A percentile compares a stretch with the other conserved stretches of the same genome.
Evolutionary conservation across 2,888 invertebrate species (phyloP).

Genomic region (Folsomia manolachei): DNA sequence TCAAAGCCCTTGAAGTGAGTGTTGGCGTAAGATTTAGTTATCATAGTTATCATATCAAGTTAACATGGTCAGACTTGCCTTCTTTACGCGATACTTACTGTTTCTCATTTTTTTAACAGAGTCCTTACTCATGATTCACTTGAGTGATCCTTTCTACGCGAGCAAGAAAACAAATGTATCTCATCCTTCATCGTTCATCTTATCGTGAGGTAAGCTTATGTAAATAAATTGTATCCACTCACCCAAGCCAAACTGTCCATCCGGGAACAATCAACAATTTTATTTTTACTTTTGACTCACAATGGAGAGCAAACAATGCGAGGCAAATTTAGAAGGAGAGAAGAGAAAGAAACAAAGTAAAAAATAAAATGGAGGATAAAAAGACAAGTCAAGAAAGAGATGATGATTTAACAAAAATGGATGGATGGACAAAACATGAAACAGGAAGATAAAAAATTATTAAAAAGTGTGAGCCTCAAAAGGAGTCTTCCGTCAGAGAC

Average conservation of each 20-base stretch:
- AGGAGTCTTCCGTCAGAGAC: background rate
- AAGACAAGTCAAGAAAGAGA: background rate
- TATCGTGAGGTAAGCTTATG: background rate
- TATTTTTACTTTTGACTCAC: background rate
- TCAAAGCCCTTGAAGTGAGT: background rate
- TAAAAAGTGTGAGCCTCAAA: background rate
- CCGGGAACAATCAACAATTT: background rate
- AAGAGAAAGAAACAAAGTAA: background rate
- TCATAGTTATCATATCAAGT: background rate
- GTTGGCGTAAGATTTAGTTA: background rate
- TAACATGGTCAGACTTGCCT: background rate
- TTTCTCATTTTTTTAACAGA: background rate
- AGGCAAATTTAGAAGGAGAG: too few relatives aligned
- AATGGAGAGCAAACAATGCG: constrained; percentile 4
- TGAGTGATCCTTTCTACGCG: background rate
- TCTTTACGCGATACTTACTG: background rate
- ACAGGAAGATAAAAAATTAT: constrained; percentile 12
- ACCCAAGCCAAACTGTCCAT: background rate
- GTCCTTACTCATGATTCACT: constrained; percentile 10
- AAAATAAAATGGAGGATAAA: background rate
- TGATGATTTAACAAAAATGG: constrained; percentile 17
- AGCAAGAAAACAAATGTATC: background rate
- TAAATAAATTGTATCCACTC: background rate
- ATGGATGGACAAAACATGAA: constrained; percentile 17
- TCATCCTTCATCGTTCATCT: background rate